phyloP scores from a whole-genome alignment of 2,797 vertebrate genomes.

The Triplophysa bombifrons region DNA sequence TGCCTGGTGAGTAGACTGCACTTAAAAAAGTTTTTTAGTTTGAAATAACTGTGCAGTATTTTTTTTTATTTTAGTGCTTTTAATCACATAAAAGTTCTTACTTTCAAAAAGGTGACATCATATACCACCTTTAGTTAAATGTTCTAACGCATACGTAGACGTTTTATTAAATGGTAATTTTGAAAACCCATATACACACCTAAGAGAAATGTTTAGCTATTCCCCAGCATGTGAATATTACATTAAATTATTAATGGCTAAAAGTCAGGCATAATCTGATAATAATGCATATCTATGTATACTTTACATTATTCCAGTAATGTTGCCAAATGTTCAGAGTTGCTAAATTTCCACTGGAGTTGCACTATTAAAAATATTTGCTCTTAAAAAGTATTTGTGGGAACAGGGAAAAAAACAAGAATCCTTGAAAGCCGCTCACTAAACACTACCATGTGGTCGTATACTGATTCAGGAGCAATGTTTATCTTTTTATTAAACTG shows the following conservation, averaged over 20 bases:
- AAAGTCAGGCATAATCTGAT: no score
- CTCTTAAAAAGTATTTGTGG: slow-evolving; percentile 67
- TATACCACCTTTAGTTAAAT: background rate
- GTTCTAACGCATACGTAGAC: background rate
- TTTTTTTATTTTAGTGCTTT: no score
- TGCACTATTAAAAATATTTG: slow-evolving; percentile 65
- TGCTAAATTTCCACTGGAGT: slow-evolving; percentile 23
- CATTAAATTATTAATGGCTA: background rate
- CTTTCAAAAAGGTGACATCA: background rate
- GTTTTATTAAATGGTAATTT: background rate
- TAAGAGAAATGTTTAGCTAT: background rate
- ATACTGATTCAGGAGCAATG: slow-evolving; percentile 61
- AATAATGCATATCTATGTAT: background rate
- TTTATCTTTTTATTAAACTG: slow-evolving; percentile 68
- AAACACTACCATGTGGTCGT: slow-evolving; percentile 78
- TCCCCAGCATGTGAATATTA: background rate
- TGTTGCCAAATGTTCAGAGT: slow-evolving; percentile 7
- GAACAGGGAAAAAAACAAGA: slow-evolving; percentile 51
- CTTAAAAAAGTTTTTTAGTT: background rate
- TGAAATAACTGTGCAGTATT: no score
- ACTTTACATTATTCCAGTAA: slow-evolving; percentile 2
- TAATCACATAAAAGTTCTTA: background rate
- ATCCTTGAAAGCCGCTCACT: slow-evolving; percentile 62
- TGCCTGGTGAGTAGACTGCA: slow-evolving; percentile 35
- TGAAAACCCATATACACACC: background rate